phyloP scores from a whole-genome alignment of 2,113 vertebrate species.

The Xenopus laevis region DNA sequence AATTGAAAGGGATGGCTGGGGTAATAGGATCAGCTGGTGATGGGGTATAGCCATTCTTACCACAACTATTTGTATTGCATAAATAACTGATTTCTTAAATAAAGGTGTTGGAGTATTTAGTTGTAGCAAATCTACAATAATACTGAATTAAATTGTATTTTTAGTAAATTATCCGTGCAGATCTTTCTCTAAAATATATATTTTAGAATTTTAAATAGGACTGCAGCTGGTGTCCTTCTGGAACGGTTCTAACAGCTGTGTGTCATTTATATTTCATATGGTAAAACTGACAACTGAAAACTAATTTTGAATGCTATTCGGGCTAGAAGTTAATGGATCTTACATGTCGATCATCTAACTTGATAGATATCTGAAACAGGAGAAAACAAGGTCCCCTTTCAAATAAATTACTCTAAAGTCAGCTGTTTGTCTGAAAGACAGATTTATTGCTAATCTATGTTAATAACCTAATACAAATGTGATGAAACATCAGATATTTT shows the following conservation, averaged over 20 bases:
- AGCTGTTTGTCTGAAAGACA: slow-evolving; percentile 50
- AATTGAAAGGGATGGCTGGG: slow-evolving; percentile 58
- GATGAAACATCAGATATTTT: slow-evolving; percentile 43
- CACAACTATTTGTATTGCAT: slow-evolving; percentile 64
- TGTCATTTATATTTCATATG: slow-evolving; percentile 26
- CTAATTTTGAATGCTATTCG: slow-evolving; percentile 11
- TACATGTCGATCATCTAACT: slow-evolving; percentile 51
- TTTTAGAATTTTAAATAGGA: slow-evolving; percentile 49
- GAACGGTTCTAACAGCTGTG: slow-evolving; percentile 45
- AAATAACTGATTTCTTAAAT: slow-evolving; percentile 56
- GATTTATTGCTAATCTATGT: slow-evolving; percentile 52
- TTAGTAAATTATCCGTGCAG: slow-evolving; percentile 27
- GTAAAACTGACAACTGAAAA: background rate
- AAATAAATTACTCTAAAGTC: slow-evolving; percentile 55
- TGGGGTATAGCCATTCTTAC: slow-evolving; percentile 71
- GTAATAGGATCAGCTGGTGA: slow-evolving; percentile 82
- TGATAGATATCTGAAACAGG: slow-evolving; percentile 39
- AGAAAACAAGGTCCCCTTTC: slow-evolving; percentile 54
- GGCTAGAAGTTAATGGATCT: slow-evolving; percentile 29
- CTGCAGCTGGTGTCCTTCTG: slow-evolving; percentile 52
- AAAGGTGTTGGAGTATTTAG: slow-evolving; percentile 50
- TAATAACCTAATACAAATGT: slow-evolving; percentile 29
- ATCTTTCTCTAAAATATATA: slow-evolving; percentile 42
- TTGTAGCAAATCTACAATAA: background rate
- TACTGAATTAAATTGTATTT: slow-evolving; percentile 11